Evolutionary conservation across 2,888 invertebrate genomes (phyloP), one percentile per base, ranked within the genome.

Genomic region (Pristionchus fissidentatus): DNA sequence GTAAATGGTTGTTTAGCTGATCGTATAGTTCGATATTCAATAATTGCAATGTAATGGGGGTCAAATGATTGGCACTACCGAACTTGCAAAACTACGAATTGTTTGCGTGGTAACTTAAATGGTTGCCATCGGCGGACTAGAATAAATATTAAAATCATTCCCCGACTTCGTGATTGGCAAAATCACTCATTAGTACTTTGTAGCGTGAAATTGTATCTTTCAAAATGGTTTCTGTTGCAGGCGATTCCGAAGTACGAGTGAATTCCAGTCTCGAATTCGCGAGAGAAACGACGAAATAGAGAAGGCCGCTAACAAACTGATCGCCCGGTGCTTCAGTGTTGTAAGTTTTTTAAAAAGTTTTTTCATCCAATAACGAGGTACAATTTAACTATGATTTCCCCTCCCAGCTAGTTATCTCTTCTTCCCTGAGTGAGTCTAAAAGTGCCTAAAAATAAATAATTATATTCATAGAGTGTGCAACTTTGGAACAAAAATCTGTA

Each of bases 171-270:
- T n/a, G n/a, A n/a, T n/a, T n/a, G n/a, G n/a, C n/a, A n/a, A n/a
- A n/a, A n/a, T n/a, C n/a, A n/a, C n/a, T n/a, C n/a, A n/a, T n/a
- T n/a, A n/a, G n/a, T n/a, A n/a, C n/a, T n/a, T n/a, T n/a, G n/a
- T n/a, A n/a, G n/a, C n/a, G n/a, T n/a, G n/a, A n/a, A n/a, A n/a
- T 15, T 49, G 52, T 15, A 19, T 49, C 10, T 15, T 19, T 49
- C n/a, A 26, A 57, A 26, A 26, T 29, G 32, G 15, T 13, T 32
- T 66, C 8, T 3, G 19, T 41, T 62, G 15, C 62, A 81, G 80
- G 46, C 80, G 80, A 60, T 81, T 81, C 80, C 80, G 80, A 29
- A 81, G 62, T 13, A 81, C 80, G 29, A 62, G 62, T 38, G 80
- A 81, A 22, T 81, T 81, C 80, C 80, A 81, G 32, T 43, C 60